Evolutionary conservation across 2,888 invertebrate genomes (phyloP), one percentile per base, ranked within the genome.

Genomic region (Sarcophaga rosellei): DNA sequence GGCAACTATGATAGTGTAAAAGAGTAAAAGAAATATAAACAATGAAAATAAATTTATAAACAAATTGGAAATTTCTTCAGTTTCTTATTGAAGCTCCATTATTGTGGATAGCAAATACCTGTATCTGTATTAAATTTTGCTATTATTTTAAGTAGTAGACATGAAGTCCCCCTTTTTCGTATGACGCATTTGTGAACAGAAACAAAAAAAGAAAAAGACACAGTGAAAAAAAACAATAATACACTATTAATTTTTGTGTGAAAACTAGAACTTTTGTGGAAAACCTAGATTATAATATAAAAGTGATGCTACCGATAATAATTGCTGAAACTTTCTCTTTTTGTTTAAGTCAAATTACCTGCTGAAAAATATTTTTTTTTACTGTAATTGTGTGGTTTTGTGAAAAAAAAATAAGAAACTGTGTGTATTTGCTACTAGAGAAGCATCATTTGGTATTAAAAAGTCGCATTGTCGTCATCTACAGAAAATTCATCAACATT

Each of bases 151-250:
- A 25, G 35, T 12, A 35, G 20, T 53, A 68, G 23, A 68, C 17
- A 73, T 23, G 21, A 61, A 77, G 11, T 23, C 17, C 47, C 21
- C 15, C 61, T 53, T 66, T 15, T 61, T 66, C 80, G 77, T 69
- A 86, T 86, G 86, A 86, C 86, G 86, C 83, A 86, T 86, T 81
- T 68, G 73, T 83, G 78, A 73, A 77, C 23, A 74, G 76, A 76
- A 78, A 80, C n/a, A 61, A 61, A 61, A 61, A 61, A 61, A n/a
- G 17, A 53, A 61, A 20, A 21, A n/a, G 17, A 57, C 45, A 59
- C 6, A 57, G 17, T 3, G 45, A 66, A 44, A 61, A 86, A 61
- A 86, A 53, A 82, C 57, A 73, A 73, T 17, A 53, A 35, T 65
- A 66, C 17, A 77, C 53, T 68, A 53, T 47, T 75, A 53, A 44